Percentiles rank a stretch among this genome's conserved stretches.
Conservation (phyloP, 2,888 invertebrate genomes). For the Cephus pygmeus region DNA sequence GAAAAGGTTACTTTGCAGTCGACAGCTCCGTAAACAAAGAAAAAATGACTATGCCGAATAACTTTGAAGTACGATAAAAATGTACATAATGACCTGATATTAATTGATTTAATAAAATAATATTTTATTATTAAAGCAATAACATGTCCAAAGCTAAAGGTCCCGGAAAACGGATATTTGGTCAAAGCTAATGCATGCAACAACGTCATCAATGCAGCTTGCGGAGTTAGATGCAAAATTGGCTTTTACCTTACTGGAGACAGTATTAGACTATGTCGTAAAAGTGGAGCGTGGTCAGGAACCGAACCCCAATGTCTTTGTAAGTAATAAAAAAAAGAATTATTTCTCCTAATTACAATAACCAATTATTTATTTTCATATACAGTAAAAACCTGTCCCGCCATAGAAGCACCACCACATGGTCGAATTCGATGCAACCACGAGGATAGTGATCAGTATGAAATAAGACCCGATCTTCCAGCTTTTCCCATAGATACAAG, state of each 20-base stretch:
- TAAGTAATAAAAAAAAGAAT: slow-evolving; percentile 55
- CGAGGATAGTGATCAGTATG: slow-evolving; percentile 65
- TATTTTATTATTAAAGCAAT: slow-evolving; percentile 62
- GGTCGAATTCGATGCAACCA: slow-evolving; percentile 69
- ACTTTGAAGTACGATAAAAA: neutral
- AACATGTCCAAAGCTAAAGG: slow-evolving; percentile 70
- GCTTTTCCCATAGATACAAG: slow-evolving; percentile 72
- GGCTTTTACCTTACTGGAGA: slow-evolving; percentile 70
- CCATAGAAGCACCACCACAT: slow-evolving; percentile 69
- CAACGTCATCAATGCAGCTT: slow-evolving; percentile 77
- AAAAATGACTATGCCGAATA: neutral
- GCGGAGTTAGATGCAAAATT: slow-evolving; percentile 75
- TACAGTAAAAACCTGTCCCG: slow-evolving; percentile 74
- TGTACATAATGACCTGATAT: neutral
- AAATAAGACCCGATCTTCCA: slow-evolving; percentile 52
- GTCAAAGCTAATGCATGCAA: slow-evolving; percentile 72
- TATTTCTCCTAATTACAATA: neutral
- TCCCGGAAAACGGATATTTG: slow-evolving; percentile 76
- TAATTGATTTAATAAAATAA: slow-evolving; percentile 1
- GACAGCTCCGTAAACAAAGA: neutral
- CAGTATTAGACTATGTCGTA: slow-evolving; percentile 73
- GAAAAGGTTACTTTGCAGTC: neutral
- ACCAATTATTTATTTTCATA: neutral
- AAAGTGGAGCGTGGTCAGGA: slow-evolving; percentile 76
- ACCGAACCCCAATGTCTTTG: slow-evolving; percentile 72